Evolutionary conservation across 2,113 vertebrate genomes (phyloP).

Genomic region (Gorsachius goisagi): DNA sequence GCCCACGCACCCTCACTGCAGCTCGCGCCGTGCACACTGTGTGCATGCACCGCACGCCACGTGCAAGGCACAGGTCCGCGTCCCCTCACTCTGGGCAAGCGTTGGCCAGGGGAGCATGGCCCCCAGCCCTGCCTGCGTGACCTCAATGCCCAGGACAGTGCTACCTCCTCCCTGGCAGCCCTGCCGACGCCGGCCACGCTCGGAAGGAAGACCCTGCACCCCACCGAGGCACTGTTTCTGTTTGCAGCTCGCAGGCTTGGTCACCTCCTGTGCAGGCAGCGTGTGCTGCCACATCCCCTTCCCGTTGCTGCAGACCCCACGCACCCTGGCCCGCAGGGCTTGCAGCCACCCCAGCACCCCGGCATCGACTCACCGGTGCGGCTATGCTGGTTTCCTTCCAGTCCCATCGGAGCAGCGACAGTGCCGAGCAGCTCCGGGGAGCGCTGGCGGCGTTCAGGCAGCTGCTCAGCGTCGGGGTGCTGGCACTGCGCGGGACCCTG

Average conservation of each 20-base stretch:
- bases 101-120: fast-evolving
- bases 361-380: not conserved
- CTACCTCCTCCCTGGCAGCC: not conserved
- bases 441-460: not conserved
- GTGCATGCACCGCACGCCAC: fast-evolving
- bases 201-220: too few species aligned
- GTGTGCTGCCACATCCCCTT: not conserved
- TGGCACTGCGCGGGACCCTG: fast-evolving
- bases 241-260: not conserved
- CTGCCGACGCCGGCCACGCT: fast-evolving
- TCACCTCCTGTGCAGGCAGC: fast-evolving
- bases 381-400: not conserved
- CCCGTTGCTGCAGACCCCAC: not conserved
- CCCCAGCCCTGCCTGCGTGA: fast-evolving
- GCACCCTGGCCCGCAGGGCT: fast-evolving
- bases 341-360: fast-evolving
- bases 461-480: not conserved
- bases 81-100: not conserved
- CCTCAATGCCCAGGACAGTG: not conserved
- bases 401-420: not conserved
- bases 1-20: not conserved
- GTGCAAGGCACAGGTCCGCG: fast-evolving
- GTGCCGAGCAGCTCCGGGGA: too few species aligned
- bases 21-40: fast-evolving
- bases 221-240: not conserved